Base-by-base conservation (phyloP, 2,113 vertebrate species). In the Mellivora capensis region DNA sequence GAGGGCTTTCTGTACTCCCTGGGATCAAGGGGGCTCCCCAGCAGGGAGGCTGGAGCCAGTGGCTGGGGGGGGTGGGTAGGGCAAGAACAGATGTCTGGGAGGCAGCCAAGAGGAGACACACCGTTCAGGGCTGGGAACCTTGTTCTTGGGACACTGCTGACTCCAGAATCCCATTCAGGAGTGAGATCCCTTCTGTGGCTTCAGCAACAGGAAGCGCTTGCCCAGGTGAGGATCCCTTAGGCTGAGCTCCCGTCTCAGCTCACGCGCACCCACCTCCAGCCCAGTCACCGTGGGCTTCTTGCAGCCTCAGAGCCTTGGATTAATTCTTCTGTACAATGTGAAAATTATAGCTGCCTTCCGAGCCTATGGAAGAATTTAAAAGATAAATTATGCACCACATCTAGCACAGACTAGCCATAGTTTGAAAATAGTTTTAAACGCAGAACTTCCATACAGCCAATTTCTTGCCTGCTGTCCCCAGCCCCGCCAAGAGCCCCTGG, bases 401-500 rank as follows among this genome's bases (percentile, higher is more conserved):
- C 37, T 42, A 71, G 52, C 21, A 71, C 34, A 49, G 15, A 21
- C 67, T 44, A 86, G 6, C 57, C 37, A 8, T 69, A 17, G 76
- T 94, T 69, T 94, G 84, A 90, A 86, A 52, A 57, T 21, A 27
- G 15, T 54, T 74, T 97, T 85, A 62, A 77, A 49, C 39, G 52
- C 67, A 57, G 90, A 69, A 39, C 59, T 52, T 49, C 47, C 31
- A n/a, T 49, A 25, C 15, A 44, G 64, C 39, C 37, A 3, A 27
- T 42, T 47, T 47, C 49, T 57, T 37, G 67, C 44, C 69, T 17
- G 11, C 13, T 9, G 7, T 6, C 1, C 17, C 31, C 39, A 7
- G 14, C 62, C 49, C 31, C 13, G 0, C 25, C 20, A 23, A 9
- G 80, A 91, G 37, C 39, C 71, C 79, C 59, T 57, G n/a, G 29